Conservation (phyloP, 2,888 invertebrate species). For the Stenurella melanura region DNA sequence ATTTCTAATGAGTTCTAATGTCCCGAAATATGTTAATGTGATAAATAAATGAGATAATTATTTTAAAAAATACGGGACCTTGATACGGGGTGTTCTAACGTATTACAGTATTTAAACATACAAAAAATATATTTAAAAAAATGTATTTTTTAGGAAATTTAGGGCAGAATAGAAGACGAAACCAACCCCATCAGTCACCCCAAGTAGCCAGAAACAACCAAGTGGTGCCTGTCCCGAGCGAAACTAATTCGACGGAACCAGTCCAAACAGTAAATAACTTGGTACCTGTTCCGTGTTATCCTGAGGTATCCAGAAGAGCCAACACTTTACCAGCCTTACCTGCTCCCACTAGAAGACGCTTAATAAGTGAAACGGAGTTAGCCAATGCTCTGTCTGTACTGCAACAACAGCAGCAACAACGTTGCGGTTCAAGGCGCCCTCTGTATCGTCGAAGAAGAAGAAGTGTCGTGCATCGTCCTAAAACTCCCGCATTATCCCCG, state of each 20-base stretch:
- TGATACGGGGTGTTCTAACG: no score
- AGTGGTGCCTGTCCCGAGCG: slow-evolving; percentile 68
- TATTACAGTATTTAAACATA: background rate
- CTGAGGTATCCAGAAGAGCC: slow-evolving; percentile 62
- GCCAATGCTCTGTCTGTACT: slow-evolving; percentile 69
- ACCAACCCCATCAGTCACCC: slow-evolving; percentile 56
- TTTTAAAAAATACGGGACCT: no score
- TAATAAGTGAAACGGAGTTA: slow-evolving; percentile 73
- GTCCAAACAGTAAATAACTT: slow-evolving; percentile 77
- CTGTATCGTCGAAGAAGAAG: slow-evolving; percentile 62
- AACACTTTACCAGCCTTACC: slow-evolving; percentile 66
- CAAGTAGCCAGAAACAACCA: slow-evolving; percentile 68
- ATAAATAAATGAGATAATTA: no score
- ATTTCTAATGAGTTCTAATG: no score
- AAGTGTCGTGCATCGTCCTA: slow-evolving; percentile 68
- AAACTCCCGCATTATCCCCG: slow-evolving; percentile 79
- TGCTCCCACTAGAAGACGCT: slow-evolving; percentile 73
- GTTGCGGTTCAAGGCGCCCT: slow-evolving; percentile 58
- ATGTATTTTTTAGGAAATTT: slow-evolving; percentile 61
- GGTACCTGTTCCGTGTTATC: slow-evolving; percentile 73
- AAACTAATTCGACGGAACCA: slow-evolving; percentile 68
- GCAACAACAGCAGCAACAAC: slow-evolving; percentile 65
- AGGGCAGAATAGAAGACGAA: slow-evolving; percentile 61
- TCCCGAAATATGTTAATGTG: no score
- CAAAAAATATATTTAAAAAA: background rate